Evolutionary conservation across 2,888 invertebrate genomes (phyloP).

Genomic region (Acrobeloides nanus): DNA sequence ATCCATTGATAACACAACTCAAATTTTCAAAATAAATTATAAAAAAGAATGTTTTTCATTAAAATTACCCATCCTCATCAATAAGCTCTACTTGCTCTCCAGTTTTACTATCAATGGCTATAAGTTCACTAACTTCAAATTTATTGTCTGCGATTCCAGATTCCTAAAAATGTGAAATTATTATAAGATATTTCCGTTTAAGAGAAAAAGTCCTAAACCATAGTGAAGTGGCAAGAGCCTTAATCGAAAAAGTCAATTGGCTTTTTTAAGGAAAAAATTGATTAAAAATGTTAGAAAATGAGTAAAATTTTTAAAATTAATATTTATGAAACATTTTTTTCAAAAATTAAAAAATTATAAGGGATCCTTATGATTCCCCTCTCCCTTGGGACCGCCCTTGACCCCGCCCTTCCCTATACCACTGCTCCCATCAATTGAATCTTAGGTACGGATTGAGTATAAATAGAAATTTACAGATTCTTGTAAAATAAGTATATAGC

Average conservation of each 20-base stretch:
- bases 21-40: constrained; percentile 6
- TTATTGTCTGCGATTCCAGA: not conserved
- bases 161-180: too few relatives aligned
- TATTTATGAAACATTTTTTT: too few relatives aligned
- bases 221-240: too few relatives aligned
- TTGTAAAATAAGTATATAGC: constrained; percentile 19
- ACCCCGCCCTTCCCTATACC: not conserved
- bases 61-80: constrained; percentile 19
- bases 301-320: too few relatives aligned
- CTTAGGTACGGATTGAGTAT: too few relatives aligned
- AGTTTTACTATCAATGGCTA: constrained; percentile 14
- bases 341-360: too few relatives aligned
- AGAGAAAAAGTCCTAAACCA: too few relatives aligned
- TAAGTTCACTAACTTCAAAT: constrained; percentile 19
- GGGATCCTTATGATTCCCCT: constrained; percentile 5
- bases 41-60: not conserved
- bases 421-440: not conserved
- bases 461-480: too few relatives aligned
- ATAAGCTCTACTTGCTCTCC: constrained; percentile 17
- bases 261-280: too few relatives aligned
- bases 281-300: too few relatives aligned
- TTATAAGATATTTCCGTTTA: too few relatives aligned
- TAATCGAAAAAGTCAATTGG: too few relatives aligned
- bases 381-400: not conserved
- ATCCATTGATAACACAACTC: constrained; percentile 21